Evolutionary conservation across 2,888 invertebrate genomes (phyloP).

Genomic region (Zootermopsis nevadensis): DNA sequence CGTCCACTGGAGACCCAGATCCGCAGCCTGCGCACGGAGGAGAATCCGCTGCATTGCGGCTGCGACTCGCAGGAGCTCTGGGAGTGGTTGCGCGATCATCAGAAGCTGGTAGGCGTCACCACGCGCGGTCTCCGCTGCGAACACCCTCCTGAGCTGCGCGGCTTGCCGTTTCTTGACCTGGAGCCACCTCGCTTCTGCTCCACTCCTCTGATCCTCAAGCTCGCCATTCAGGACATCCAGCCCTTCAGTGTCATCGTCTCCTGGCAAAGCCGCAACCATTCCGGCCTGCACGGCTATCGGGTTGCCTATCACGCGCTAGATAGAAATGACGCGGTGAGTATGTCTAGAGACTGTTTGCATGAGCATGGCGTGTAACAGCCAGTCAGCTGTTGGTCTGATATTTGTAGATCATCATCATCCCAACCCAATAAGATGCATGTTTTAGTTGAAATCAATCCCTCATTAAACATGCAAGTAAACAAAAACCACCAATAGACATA

Average conservation of each 20-base stretch:
- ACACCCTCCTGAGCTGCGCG: constrained; percentile 83
- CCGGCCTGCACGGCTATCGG: constrained; percentile 85
- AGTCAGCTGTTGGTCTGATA: too few relatives aligned
- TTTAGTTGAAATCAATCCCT: too few relatives aligned
- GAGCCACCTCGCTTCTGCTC: constrained; percentile 87
- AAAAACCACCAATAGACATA: too few relatives aligned
- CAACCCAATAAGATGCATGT: too few relatives aligned
- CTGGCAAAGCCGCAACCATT: constrained; percentile 91
- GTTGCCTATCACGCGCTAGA: constrained; percentile 84
- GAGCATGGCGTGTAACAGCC: too few relatives aligned
- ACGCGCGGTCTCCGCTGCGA: constrained; percentile 76
- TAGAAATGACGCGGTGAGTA: constrained; percentile 68
- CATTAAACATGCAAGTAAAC: too few relatives aligned
- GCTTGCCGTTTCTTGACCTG: constrained; percentile 79
- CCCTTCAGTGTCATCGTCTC: constrained; percentile 87
- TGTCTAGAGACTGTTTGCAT: too few relatives aligned
- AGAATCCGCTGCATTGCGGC: constrained; percentile 89
- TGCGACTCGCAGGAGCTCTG: constrained; percentile 92
- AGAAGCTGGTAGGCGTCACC: constrained; percentile 70
- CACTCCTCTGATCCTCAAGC: constrained; percentile 82
- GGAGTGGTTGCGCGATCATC: constrained; percentile 92
- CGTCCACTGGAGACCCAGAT: constrained; percentile 85
- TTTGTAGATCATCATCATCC: too few relatives aligned
- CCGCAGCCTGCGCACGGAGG: constrained; percentile 80
- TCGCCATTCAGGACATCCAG: constrained; percentile 89